These are phyloP conservation scores for Ibycter americanus DNA, from an alignment of 2,797 vertebrate species.

Conservation along the genomic window DNA sequence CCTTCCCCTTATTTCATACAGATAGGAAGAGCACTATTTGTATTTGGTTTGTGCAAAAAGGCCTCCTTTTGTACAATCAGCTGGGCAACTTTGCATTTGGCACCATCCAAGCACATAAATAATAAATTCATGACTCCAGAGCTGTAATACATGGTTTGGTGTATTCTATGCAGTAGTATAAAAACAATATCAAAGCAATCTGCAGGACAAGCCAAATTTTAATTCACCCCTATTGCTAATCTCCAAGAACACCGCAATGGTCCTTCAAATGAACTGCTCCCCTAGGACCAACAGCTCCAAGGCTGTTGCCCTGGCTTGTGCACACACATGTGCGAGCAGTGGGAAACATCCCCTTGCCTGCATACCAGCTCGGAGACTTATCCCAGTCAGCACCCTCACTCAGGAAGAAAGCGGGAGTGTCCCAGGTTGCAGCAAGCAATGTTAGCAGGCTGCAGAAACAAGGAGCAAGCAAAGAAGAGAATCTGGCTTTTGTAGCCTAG, in stretches of 20 bases:
- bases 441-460: neutral
- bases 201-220: neutral
- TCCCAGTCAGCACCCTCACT: neutral
- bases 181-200: neutral
- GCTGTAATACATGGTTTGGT: neutral
- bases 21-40: neutral
- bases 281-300: neutral
- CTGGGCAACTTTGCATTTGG: neutral
- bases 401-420: neutral
- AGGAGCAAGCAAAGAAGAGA: neutral
- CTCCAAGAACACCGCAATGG: neutral
- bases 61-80: neutral
- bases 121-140: neutral
- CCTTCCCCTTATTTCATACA: neutral
- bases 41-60: neutral
- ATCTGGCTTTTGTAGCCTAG: neutral
- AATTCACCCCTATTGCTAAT: neutral
- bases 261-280: neutral
- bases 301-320: neutral
- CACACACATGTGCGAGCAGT: too few species aligned
- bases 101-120: neutral
- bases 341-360: neutral
- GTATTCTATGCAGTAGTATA: neutral
- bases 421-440: neutral
- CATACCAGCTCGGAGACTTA: neutral